Evolutionary conservation across 2,888 invertebrate species (phyloP).

Genomic region (Stratiomys singularior): DNA sequence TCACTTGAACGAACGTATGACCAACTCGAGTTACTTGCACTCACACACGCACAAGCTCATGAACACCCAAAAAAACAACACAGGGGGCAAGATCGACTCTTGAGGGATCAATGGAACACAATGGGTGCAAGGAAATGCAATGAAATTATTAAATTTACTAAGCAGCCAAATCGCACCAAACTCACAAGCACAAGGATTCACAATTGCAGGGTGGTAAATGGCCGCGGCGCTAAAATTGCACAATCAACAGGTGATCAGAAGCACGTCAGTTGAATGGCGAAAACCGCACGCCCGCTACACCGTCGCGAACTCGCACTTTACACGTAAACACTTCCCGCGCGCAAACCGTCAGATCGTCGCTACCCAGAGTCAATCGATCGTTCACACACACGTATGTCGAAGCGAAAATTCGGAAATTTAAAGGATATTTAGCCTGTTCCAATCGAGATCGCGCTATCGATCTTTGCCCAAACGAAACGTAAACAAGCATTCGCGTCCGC

Average conservation of each 20-base stretch:
- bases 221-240: neutral
- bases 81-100: conserved; percentile 22
- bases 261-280: neutral
- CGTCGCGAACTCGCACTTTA: neutral
- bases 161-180: neutral
- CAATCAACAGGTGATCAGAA: conserved; percentile 44
- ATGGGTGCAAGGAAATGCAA: neutral
- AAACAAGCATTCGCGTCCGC: conserved; percentile 40
- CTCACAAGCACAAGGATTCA: neutral
- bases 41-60: conserved; percentile 21
- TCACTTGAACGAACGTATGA: conserved; percentile 14
- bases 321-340: neutral
- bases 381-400: neutral
- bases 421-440: neutral
- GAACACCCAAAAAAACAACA: conserved; percentile 21
- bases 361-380: neutral
- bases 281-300: neutral
- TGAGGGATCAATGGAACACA: neutral
- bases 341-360: too few species aligned
- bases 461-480: conserved; percentile 8
- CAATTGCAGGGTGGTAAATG: neutral
- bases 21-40: neutral
- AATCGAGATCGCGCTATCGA: neutral
- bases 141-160: too few species aligned
- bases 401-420: neutral